These are phyloP conservation scores for Pogonophryne albipinna DNA, from an alignment of 2,797 vertebrate genomes.

Conservation along the genomic window DNA sequence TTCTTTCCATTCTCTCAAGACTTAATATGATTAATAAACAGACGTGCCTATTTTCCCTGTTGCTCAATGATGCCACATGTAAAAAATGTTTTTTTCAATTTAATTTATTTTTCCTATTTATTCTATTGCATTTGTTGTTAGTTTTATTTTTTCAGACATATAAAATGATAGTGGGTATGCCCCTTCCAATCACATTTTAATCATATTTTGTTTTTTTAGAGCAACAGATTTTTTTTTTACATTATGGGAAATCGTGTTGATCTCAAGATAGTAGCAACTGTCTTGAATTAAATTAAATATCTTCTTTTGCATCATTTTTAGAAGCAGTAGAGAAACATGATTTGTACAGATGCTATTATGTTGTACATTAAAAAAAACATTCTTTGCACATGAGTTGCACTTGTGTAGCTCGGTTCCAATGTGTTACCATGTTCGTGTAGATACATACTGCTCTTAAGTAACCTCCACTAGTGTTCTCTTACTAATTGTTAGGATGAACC, in stretches of 20 bases:
- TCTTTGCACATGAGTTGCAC: constrained; percentile 43
- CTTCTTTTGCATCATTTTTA: constrained; percentile 36
- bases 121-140: constrained; percentile 63
- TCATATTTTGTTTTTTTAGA: constrained; percentile 10
- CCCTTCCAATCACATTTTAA: constrained; percentile 13
- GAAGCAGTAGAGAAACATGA: background rate
- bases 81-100: constrained; percentile 55
- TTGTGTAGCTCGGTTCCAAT: constrained; percentile 44
- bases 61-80: constrained; percentile 27
- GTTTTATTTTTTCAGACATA: constrained; percentile 39
- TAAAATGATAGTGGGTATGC: constrained; percentile 12
- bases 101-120: constrained; percentile 83
- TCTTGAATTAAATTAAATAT: constrained; percentile 8
- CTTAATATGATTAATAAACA: background rate
- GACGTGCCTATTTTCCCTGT: constrained; percentile 20
- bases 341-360: constrained; percentile 36
- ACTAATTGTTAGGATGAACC: constrained; percentile 73
- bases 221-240: constrained; percentile 19
- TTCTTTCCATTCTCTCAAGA: constrained; percentile 5
- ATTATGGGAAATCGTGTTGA: background rate
- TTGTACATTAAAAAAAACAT: constrained; percentile 47
- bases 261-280: background rate
- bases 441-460: constrained; percentile 56
- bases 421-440: constrained; percentile 60
- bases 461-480: constrained; percentile 60